Conservation (phyloP, 2,888 invertebrate species). For the Dicyrtoma fusca region DNA sequence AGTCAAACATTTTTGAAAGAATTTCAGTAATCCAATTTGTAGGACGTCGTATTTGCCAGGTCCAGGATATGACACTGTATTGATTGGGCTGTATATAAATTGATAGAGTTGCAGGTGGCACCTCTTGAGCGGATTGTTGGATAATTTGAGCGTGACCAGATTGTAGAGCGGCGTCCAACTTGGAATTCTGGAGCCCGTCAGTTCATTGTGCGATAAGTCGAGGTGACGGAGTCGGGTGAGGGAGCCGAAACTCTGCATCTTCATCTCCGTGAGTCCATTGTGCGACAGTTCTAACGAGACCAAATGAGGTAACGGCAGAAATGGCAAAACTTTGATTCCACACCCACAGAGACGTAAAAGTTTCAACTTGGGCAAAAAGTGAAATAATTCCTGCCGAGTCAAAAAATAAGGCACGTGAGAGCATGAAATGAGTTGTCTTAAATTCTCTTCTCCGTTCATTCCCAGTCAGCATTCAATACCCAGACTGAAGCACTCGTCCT, state of each 20-base stretch:
- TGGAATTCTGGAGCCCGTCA: slow-evolving; percentile 74
- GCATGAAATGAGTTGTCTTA: background rate
- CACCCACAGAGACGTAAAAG: slow-evolving; percentile 76
- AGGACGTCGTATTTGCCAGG: no score
- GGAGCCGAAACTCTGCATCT: slow-evolving; percentile 70
- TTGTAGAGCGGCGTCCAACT: slow-evolving; percentile 73
- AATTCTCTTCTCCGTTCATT: no score
- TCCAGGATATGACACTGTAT: no score
- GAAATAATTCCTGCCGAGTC: slow-evolving; percentile 70
- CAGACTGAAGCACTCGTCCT: no score
- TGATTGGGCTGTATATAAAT: no score
- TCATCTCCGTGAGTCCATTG: slow-evolving; percentile 73
- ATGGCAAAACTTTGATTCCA: slow-evolving; percentile 75
- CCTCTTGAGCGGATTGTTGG: slow-evolving; percentile 75
- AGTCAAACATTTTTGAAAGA: no score
- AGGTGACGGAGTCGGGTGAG: slow-evolving; percentile 69
- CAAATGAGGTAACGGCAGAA: slow-evolving; percentile 74
- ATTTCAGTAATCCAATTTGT: no score
- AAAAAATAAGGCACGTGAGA: background rate
- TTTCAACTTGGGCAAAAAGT: slow-evolving; percentile 80
- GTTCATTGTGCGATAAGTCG: slow-evolving; percentile 75
- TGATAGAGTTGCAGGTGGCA: slow-evolving; percentile 21
- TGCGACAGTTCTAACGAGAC: slow-evolving; percentile 72
- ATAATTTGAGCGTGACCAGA: slow-evolving; percentile 76
- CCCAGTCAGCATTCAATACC: no score